Evolutionary conservation across 2,888 invertebrate species (phyloP), one percentile per base, ranked within the genome.

Genomic region (Panopea generosa): DNA sequence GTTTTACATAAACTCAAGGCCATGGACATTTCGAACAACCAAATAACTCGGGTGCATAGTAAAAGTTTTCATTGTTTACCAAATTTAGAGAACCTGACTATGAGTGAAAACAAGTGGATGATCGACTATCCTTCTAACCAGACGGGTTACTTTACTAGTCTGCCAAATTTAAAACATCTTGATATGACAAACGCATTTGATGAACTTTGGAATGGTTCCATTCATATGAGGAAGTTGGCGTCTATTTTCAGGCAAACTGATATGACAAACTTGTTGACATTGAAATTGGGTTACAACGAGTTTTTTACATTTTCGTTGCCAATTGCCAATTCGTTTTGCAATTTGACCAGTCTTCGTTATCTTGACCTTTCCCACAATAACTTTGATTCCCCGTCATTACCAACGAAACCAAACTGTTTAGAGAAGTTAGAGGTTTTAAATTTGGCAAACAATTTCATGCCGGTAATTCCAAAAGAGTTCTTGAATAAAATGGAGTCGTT

Each of bases 21-120:
- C 0, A 27, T 87, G 38, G 82, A 82, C 47, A 52, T 87, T 38
- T 77, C 78, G 0, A 40, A 67, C 26, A 86, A 87, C 40, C 55
- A 52, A n/a, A 86, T 87, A 2, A 14, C 49, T 4, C 53, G 14
- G 18, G 78, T 87, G 6, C 79, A 83, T 49, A 86, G 87, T 0
- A 79, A 83, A 63, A 78, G 82, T 22, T 85, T 87, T 38, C 85
- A 86, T 43, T 86, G 87, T 52, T 70, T 83, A 52, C 73, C 73
- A 0, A 59, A 78, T 53, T 43, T 87, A 9, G 53, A 72, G 9
- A 68, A 52, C 11, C 49, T 87, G 49, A 77, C 63, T n/a, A 59
- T 87, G 2, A 38, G 61, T 1, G 49, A 83, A 29, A 87, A 87
- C 43, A 53, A 78, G 7, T 87, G 86, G 87, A 49, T 69, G 4